Percentiles rank a stretch among this genome's conserved stretches.
Evolutionary conservation across 2,888 invertebrate genomes (phyloP).

Genomic region (Zaprionus bogoriensis): DNA sequence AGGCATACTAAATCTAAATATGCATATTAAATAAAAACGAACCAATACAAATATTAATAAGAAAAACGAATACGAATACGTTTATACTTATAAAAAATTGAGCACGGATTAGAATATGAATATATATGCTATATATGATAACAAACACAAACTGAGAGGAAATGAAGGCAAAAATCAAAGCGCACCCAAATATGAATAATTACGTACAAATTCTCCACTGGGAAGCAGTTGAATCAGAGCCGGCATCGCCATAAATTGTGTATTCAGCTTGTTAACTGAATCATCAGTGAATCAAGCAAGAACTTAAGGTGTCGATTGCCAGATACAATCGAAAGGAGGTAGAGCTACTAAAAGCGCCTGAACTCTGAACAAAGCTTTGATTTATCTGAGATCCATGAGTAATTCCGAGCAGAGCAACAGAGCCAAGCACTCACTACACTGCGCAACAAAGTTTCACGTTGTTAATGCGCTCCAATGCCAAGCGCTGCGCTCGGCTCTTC

Average conservation of each 20-base stretch:
- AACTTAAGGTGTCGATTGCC: background rate
- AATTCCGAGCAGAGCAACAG: background rate
- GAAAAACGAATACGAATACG: too few relatives aligned
- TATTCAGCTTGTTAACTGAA: background rate
- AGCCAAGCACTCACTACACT: background rate
- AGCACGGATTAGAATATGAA: background rate
- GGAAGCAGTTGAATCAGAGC: background rate
- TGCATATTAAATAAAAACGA: background rate
- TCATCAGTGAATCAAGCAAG: slow-evolving; percentile 3
- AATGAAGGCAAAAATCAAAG: background rate
- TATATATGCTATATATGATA: background rate
- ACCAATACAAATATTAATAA: too few relatives aligned
- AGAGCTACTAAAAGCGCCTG: background rate
- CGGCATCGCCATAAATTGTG: background rate
- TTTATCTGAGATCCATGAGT: background rate
- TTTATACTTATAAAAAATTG: background rate
- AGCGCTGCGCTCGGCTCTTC: too few relatives aligned
- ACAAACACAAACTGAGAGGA: background rate
- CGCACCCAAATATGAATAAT: background rate
- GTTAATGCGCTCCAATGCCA: too few relatives aligned
- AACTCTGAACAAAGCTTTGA: background rate
- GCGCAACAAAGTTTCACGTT: background rate
- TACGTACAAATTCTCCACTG: background rate
- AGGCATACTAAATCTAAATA: background rate
- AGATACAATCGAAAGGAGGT: background rate